Conservation (phyloP, 2,888 invertebrate genomes). For the Vandiemenella viatica region DNA sequence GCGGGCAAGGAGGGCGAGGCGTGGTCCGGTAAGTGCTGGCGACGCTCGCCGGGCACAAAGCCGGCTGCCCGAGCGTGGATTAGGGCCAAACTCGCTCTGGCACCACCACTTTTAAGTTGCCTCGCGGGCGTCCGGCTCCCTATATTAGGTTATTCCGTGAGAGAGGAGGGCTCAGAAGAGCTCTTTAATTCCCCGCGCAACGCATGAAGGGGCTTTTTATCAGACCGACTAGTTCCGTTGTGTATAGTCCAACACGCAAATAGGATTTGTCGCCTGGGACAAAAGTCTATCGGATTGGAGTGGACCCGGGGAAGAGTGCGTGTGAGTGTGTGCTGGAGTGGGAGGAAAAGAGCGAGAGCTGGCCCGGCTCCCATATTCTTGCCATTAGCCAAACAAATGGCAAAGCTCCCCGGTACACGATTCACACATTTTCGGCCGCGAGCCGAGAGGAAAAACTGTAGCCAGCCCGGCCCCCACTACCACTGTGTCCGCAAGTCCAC, state of each 20-base stretch:
- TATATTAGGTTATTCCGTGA: neutral
- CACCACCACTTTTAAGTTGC: neutral
- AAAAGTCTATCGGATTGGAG: conserved; percentile 8
- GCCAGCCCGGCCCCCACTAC: too few relatives aligned
- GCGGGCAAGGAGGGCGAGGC: too few relatives aligned
- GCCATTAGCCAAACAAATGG: conserved; percentile 30
- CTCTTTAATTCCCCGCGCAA: neutral
- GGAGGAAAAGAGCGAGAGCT: too few relatives aligned
- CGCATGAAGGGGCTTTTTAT: neutral
- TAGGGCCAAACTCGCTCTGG: neutral
- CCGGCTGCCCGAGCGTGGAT: neutral
- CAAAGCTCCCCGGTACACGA: conserved; percentile 30
- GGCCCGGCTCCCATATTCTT: conserved; percentile 10
- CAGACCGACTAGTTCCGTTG: neutral
- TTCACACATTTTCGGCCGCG: conserved; percentile 26
- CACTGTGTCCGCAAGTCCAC: too few relatives aligned
- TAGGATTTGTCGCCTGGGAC: conserved; percentile 7
- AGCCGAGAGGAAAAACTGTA: conserved; percentile 2
- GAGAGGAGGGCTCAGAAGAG: too few relatives aligned
- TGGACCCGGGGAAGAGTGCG: conserved; percentile 7
- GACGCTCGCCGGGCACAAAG: neutral
- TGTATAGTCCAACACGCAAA: conserved; percentile 1
- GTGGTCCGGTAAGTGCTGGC: too few relatives aligned
- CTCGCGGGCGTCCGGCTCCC: too few relatives aligned
- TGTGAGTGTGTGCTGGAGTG: too few relatives aligned